These are phyloP conservation scores for Lissonota sp. DNA, from an alignment of 2,888 invertebrate species.

Conservation along the genomic window DNA sequence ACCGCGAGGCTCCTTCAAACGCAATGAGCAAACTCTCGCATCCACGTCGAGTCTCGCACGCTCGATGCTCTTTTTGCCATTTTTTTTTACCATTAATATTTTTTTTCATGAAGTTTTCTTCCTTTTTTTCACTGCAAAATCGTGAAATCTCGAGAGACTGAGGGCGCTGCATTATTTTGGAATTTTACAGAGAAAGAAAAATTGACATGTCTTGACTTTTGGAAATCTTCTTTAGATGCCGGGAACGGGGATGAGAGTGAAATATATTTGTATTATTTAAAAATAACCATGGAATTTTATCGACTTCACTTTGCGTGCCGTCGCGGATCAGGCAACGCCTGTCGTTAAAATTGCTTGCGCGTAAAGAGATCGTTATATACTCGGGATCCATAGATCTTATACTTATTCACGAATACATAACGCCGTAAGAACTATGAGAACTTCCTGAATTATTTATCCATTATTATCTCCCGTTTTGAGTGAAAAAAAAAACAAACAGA, in stretches of 20 bases:
- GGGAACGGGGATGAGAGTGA: too few species aligned
- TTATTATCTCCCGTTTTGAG: slow-evolving; percentile 11
- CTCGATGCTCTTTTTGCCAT: slow-evolving; percentile 17
- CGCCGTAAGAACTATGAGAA: slow-evolving; percentile 67
- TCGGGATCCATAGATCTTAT: slow-evolving; percentile 66
- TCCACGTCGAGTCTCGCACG: slow-evolving; percentile 61
- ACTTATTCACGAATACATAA: slow-evolving; percentile 15
- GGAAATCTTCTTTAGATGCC: too few species aligned
- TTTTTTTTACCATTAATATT: slow-evolving; percentile 7
- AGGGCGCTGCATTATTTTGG: slow-evolving; percentile 32
- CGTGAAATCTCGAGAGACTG: slow-evolving; percentile 45
- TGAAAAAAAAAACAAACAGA: slow-evolving; percentile 24
- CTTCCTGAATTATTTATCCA: slow-evolving; percentile 79
- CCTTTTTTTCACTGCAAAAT: slow-evolving; percentile 43
- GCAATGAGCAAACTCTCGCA: slow-evolving; percentile 3
- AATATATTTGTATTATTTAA: neutral
- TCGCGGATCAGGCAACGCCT: slow-evolving; percentile 78
- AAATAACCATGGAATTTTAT: slow-evolving; percentile 62
- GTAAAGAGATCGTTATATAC: slow-evolving; percentile 82
- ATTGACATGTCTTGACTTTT: too few species aligned
- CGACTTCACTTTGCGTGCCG: slow-evolving; percentile 80
- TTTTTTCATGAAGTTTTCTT: slow-evolving; percentile 22
- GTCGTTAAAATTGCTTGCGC: slow-evolving; percentile 83
- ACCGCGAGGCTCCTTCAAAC: slow-evolving; percentile 24
- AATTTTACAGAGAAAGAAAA: too few species aligned